Percentiles rank a stretch among this genome's conserved stretches.
Conservation (phyloP, 2,888 invertebrate species). For the Cosmia pyralina region DNA sequence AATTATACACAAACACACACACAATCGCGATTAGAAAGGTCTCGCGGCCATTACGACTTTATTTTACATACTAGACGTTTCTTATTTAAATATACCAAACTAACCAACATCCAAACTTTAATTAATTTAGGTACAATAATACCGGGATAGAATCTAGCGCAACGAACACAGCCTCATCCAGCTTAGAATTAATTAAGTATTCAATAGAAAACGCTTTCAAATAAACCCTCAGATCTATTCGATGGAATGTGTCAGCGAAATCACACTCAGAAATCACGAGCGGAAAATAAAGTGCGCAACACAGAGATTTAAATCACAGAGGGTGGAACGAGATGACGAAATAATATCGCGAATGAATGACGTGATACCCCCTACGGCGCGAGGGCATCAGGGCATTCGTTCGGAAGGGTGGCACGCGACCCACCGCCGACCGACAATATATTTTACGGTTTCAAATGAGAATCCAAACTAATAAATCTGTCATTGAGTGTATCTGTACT, state of each 20-base stretch:
- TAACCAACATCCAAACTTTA: no score
- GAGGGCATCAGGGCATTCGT: conserved; percentile 67
- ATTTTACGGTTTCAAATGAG: conserved; percentile 64
- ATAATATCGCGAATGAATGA: conserved; percentile 80
- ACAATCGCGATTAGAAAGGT: no score
- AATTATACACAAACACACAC: no score
- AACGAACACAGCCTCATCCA: background rate
- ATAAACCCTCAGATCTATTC: conserved; percentile 35
- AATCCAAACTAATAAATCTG: conserved; percentile 65
- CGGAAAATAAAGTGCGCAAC: conserved; percentile 82
- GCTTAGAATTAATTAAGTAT: conserved; percentile 19
- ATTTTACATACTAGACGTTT: no score
- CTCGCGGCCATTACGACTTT: no score
- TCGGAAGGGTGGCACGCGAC: conserved; percentile 76
- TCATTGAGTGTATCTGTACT: conserved; percentile 46
- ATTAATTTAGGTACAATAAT: background rate
- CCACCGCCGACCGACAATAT: conserved; percentile 62
- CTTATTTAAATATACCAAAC: no score
- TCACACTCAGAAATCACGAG: conserved; percentile 53
- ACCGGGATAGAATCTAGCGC: background rate
- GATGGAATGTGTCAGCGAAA: conserved; percentile 56
- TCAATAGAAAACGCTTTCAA: conserved; percentile 31
- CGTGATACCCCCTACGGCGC: conserved; percentile 74
- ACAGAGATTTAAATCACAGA: conserved; percentile 75
- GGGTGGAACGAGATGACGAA: conserved; percentile 77